Conservation (phyloP, 2,888 invertebrate genomes). For the Embidobia sp. region DNA sequence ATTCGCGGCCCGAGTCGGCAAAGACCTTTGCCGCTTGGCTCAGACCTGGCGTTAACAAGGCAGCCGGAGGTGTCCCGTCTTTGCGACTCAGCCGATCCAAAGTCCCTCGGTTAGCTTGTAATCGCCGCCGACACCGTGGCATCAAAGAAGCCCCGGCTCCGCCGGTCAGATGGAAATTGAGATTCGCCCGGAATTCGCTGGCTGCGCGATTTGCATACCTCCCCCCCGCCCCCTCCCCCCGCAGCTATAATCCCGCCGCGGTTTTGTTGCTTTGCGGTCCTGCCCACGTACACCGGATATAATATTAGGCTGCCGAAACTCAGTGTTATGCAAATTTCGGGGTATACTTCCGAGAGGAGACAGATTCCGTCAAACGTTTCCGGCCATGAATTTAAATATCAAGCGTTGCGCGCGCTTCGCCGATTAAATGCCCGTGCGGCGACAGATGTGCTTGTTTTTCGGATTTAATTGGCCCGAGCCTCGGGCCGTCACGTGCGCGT, state of each 20-base stretch:
- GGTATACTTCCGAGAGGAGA: conserved; percentile 66
- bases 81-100: conserved; percentile 15
- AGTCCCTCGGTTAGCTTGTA: conserved; percentile 48
- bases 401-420: conserved; percentile 6
- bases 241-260: conserved; percentile 64
- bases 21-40: conserved; percentile 8
- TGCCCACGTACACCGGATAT: conserved; percentile 66
- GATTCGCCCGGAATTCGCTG: conserved; percentile 68
- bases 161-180: conserved; percentile 68
- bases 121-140: conserved; percentile 47
- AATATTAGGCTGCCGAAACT: conserved; percentile 66
- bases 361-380: conserved; percentile 51
- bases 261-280: conserved; percentile 68
- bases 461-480: conserved; percentile 23
- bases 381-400: conserved; percentile 57
- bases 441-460: conserved; percentile 36
- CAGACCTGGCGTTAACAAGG: conserved; percentile 28
- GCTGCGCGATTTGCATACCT: conserved; percentile 68
- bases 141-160: conserved; percentile 57
- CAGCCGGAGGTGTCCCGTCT: conserved; percentile 11
- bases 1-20: conserved; percentile 12
- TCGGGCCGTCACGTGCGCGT: neutral
- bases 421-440: conserved; percentile 5
- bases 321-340: conserved; percentile 69
- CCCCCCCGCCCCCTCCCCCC: conserved; percentile 23